A percentile compares a stretch with the other conserved stretches of the same genome.
phyloP scores from a whole-genome alignment of 2,797 vertebrate species.

The Adelosebastes latens region DNA sequence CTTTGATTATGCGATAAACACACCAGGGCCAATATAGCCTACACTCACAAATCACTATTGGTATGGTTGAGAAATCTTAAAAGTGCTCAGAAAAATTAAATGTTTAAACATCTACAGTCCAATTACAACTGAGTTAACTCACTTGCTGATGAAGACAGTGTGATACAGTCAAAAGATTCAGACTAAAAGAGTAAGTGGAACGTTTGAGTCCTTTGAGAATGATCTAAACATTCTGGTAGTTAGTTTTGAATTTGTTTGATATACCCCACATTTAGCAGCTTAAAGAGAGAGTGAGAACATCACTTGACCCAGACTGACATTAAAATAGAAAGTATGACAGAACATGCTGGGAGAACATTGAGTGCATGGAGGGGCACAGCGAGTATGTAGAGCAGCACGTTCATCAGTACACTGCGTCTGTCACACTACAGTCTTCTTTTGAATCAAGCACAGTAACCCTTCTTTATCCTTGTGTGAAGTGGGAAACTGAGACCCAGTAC shows the following conservation, averaged over 20 bases:
- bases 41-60: not conserved
- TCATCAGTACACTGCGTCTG: constrained; percentile 13
- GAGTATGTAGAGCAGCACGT: constrained; percentile 42
- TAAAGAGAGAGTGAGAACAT: constrained; percentile 7
- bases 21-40: not conserved
- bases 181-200: not conserved
- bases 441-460: constrained; percentile 5
- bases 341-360: constrained; percentile 34
- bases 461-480: not conserved
- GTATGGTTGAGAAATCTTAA: not conserved
- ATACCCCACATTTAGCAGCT: not conserved
- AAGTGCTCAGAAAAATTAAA: not conserved
- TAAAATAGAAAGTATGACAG: constrained; percentile 58
- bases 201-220: not conserved
- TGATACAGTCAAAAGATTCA: not conserved
- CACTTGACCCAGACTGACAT: constrained; percentile 30
- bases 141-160: not conserved
- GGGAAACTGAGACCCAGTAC: not conserved
- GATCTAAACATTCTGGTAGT: not conserved
- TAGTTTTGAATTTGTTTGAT: not conserved
- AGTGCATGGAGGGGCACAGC: not conserved
- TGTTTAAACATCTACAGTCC: not conserved
- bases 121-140: not conserved
- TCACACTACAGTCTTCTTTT: not conserved
- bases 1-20: not conserved